These are phyloP conservation scores for Anhinga anhinga DNA, from an alignment of 2,113 vertebrate genomes.

Conservation along the genomic window DNA sequence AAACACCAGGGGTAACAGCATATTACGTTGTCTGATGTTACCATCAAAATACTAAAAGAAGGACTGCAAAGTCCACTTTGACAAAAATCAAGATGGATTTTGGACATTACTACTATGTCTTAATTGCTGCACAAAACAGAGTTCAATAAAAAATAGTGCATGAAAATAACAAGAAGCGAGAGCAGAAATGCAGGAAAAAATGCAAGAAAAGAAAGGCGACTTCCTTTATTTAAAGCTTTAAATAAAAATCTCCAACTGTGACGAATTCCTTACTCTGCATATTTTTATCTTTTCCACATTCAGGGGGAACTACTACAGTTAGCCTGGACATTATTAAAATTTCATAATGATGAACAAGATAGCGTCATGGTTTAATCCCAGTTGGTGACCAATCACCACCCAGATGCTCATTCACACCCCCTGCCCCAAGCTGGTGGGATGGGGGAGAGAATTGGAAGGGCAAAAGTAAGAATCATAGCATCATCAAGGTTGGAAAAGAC, in stretches of 20 bases:
- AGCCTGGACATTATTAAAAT: neutral
- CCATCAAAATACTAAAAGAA: neutral
- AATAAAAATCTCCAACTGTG: neutral
- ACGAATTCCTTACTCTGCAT: neutral
- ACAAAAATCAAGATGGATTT: neutral
- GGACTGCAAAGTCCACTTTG: neutral
- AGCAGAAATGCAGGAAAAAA: neutral
- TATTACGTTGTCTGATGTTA: neutral
- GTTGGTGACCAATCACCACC: no score
- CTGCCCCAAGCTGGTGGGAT: no score
- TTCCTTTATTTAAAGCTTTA: neutral
- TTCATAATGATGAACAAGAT: neutral
- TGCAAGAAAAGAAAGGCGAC: neutral
- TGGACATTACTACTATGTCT: neutral
- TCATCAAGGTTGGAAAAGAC: no score
- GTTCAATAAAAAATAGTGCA: neutral
- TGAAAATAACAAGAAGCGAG: neutral
- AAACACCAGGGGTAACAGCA: neutral
- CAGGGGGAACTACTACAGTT: neutral
- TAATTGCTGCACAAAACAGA: neutral
- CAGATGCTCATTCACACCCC: no score
- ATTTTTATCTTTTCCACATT: neutral
- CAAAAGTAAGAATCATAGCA: no score
- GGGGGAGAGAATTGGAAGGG: no score
- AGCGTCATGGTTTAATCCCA: neutral